These are phyloP conservation scores for Ochlodes sylvanus DNA, from an alignment of 2,888 invertebrate genomes.

Conservation along the genomic window DNA sequence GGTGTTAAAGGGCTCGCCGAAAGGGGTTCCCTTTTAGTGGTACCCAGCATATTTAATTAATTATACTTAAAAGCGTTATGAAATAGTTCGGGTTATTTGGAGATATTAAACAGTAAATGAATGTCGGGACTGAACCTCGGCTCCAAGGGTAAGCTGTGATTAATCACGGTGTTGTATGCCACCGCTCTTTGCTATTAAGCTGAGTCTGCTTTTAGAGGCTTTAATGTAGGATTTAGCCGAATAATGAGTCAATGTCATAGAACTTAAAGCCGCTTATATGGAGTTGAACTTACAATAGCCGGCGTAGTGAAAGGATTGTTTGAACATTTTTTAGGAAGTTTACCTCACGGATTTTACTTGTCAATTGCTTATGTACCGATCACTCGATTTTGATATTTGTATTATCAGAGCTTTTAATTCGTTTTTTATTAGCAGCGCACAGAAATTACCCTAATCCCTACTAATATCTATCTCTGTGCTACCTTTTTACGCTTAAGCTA, in stretches of 20 bases:
- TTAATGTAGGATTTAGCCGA: constrained; percentile 22
- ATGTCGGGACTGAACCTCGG: constrained; percentile 33
- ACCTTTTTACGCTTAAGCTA: too few species aligned
- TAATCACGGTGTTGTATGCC: constrained; percentile 61
- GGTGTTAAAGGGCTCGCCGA: too few species aligned
- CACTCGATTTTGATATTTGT: too few species aligned
- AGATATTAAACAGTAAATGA: constrained; percentile 27
- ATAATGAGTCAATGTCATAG: constrained; percentile 17
- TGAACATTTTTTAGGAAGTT: too few species aligned
- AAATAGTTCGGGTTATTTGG: constrained; percentile 17
- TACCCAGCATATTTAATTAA: not conserved
- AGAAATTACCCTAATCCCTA: too few species aligned
- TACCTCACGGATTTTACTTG: too few species aligned
- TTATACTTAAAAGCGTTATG: constrained; percentile 9
- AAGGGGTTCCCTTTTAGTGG: not conserved
- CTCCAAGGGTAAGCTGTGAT: constrained; percentile 57
- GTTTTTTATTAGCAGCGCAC: too few species aligned
- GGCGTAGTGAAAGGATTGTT: too few species aligned
- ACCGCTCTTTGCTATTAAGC: constrained; percentile 47
- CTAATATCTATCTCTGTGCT: too few species aligned
- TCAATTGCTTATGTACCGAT: too few species aligned
- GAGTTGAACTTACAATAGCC: not conserved
- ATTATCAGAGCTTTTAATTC: too few species aligned
- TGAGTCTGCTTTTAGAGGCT: constrained; percentile 28
- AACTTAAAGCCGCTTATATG: not conserved